Evolutionary conservation across 2,797 vertebrate genomes (phyloP).

Genomic region (Aeoliscus strigatus): DNA sequence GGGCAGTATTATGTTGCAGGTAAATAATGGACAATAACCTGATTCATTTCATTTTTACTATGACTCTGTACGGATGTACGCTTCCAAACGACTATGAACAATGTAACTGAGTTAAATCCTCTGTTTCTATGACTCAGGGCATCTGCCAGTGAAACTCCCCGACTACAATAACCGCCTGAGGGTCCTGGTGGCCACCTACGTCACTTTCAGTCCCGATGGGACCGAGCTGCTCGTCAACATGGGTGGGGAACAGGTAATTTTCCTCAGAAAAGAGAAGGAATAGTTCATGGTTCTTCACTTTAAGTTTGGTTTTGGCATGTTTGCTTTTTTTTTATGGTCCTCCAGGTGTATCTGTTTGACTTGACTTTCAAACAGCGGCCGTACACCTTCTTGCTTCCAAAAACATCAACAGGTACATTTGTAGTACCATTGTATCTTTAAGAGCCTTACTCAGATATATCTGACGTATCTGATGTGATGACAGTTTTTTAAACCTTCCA

Average conservation of each 20-base stretch:
- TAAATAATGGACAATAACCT: slow-evolving; percentile 44
- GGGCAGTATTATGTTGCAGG: slow-evolving; percentile 99
- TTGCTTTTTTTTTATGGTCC: neutral
- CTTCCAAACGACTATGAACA: too few species aligned
- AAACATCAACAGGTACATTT: slow-evolving; percentile 82
- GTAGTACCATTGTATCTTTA: neutral
- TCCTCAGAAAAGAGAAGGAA: neutral
- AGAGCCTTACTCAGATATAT: neutral
- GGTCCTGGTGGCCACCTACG: slow-evolving; percentile 94
- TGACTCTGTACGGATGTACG: too few species aligned
- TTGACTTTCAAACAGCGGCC: slow-evolving; percentile 93
- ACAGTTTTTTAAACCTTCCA: slow-evolving; percentile 22
- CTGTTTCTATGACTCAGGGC: slow-evolving; percentile 72
- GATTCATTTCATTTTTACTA: neutral
- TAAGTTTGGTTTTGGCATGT: neutral
- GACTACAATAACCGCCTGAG: slow-evolving; percentile 96
- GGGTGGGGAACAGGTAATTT: slow-evolving; percentile 94
- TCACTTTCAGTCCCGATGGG: slow-evolving; percentile 97
- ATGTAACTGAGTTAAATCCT: too few species aligned
- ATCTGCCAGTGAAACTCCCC: slow-evolving; percentile 91
- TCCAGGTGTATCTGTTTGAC: slow-evolving; percentile 97
- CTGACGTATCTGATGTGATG: neutral
- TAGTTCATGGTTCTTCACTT: neutral
- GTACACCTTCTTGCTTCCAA: slow-evolving; percentile 91
- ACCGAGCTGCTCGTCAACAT: slow-evolving; percentile 98